Evolutionary conservation across 2,888 invertebrate species (phyloP), one percentile per base, ranked within the genome.

Genomic region (Leucania comma): DNA sequence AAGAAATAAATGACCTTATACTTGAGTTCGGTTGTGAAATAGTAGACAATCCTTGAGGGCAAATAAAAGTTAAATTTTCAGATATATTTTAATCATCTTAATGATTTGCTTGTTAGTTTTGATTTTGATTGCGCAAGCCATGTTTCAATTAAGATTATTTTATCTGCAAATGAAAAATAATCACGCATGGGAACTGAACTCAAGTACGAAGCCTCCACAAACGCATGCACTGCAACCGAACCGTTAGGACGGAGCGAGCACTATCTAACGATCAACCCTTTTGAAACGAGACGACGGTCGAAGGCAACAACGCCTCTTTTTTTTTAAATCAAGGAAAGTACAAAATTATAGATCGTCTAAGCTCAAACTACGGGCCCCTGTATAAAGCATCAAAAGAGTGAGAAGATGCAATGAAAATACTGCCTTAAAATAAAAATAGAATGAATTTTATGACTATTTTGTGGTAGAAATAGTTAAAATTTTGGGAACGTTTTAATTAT

Each of bases 181-280:
- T 48, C 5, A 58, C 12, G 61, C 51, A 65, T 78, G 72, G 72
- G 69, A 68, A 85, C 74, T 62, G 67, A 82, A 80, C 76, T 84
- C 64, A 73, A 84, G 69, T 66, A 48, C 57, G 57, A 73, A 72
- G 82, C 81, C 63, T 72, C 67, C 72, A 68, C 60, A 78, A 82
- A 74, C 72, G 82, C 95, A 95, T 95, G 95, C 95, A 94, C 84
- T 90, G 90, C 90, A 92, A 94, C 92, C 92, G 91, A 91, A 91
- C 93, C 92, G 86, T 83, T 86, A 85, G 87, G 87, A 90, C 89
- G 90, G 90, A 90, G 90, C 92, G 90, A 89, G 88, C 89, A 89
- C 91, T 88, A 91, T 89, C 91, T 91, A 92, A 92, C 90, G 93
- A 96, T 96, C 96, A 96, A 96, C 96, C 96, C 96, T 96, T 96